Base-by-base conservation (phyloP, 2,797 vertebrate species). In the Furcifer pardalis region DNA sequence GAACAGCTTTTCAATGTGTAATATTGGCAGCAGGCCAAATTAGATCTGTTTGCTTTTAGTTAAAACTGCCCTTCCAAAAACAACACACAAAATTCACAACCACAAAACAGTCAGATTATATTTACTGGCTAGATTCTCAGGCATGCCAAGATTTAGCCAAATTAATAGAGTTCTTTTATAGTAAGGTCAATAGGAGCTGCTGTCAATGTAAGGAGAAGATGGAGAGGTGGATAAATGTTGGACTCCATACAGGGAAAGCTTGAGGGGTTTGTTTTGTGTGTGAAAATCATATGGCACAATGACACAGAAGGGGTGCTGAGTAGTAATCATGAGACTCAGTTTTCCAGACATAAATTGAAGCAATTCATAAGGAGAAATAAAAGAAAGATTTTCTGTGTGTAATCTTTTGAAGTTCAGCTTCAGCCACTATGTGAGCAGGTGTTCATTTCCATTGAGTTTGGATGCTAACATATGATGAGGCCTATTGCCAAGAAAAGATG, bases 1-100 rank as follows among this genome's bases (percentile, higher is more conserved):
- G 74, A 68, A 46, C 37, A 79, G 60, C n/a, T 79, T 73, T 37
- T 59, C 21, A 75, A 86, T 79, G n/a, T 27, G 35, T 25, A 59
- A 15, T 35, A 65, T 42, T 74, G 60, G 69, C 69, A 79, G 60
- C 13, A 8, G 4, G 21, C 44, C 71, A 56, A 74, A 74, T 74
- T 15, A 74, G 23, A 79, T 37, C 13, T 68, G n/a, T 79, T 32
- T 66, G 75, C 35, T 83, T 75, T 79, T 30, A 75, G 40, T 25
- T 40, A 79, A 37, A 59, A n/a, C 52, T 79, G 62, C 23, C 69
- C 60, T 68, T 79, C 35, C n/a, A 74, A 59, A 49, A 4, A 23
- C 52, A 56, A 56, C 17, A 23, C 52, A 56, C 17, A 56, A 56
- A 15, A 15, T 19, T 19, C 52, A 15, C 52, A 56, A 56, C 52